Evolutionary conservation across 2,113 vertebrate species (phyloP), one percentile per base, ranked within the genome.

Genomic region (Cromileptes altivelis): DNA sequence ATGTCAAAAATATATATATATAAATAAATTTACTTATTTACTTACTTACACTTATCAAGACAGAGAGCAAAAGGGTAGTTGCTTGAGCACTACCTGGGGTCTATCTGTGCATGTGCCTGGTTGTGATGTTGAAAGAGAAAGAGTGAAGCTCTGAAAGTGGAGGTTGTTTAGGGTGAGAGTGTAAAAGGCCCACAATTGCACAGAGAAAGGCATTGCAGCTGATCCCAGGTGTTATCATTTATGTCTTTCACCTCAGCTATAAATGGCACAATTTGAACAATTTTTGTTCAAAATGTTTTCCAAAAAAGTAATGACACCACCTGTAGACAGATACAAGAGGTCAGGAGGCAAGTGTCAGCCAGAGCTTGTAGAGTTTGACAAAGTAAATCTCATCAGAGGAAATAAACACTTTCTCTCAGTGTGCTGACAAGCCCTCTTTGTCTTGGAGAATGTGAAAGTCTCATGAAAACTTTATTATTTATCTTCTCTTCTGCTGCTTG

Each of bases 391-490:
- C 78, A 72, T 85, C 87, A 80, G 21, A 85, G 27, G 55, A 45
- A 68, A 88, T 79, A 84, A 87, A 91, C 85, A 80, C 82, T 17
- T 56, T 73, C 82, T 84, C 56, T 15, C 75, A 64, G 79, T 1
- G 0, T 53, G 23, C 45, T 80, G 88, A 88, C 82, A 88, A 85
- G 85, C 69, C 81, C 75, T 87, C 88, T 89, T 84, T 89, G 88
- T 92, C 91, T 91, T 23, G 0, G 33, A 88, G 87, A 93, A 93
- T 74, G 87, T 70, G 69, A 89, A 90, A 57, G 71, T 91, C 91
- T 91, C 85, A 84, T 86, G 84, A 92, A 93, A 93, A 92, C 85
- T 91, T 92, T 87, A 94, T 93, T 91, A 93, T 92, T 92, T 93
- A 90, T 89, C 91, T 84, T 85, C 75, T 74, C 62, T 40, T 53